Evolutionary conservation across 2,888 invertebrate species (phyloP), one percentile per base, ranked within the genome.

Genomic region (Cenopis cana): DNA sequence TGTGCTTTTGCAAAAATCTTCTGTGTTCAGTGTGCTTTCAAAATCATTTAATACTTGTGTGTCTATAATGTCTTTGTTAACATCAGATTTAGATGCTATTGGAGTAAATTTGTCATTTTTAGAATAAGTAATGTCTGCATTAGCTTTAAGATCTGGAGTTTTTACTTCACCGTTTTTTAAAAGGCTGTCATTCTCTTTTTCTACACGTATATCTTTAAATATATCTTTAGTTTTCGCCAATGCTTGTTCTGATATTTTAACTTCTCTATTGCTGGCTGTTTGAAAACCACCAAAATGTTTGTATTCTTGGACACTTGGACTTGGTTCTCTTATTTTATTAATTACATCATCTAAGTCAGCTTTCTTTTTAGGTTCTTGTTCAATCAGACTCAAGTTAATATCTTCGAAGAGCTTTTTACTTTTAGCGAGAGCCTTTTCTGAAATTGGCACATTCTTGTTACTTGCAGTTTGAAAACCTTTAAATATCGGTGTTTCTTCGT

Each of bases 11-110:
- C 73, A 72, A 72, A 93, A 89, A 77, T 92, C 89, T 79, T 90
- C 88, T 6, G 90, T 89, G 49, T 87, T 79, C 55, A 93, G 75
- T 14, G 83, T 81, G 17, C 88, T 80, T 69, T 90, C 85, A 70
- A 93, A 94, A 72, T 93, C 85, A 57, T 88, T 83, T 12, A 90
- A 74, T 0, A 89, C 75, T 87, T 90, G 87, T 9, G 92, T 91
- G 71, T 92, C 81, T 66, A 91, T 52, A 24, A 73, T 29, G 18
- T 70, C 69, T 61, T 72, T 70, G 36, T 36, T 29, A 41, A 59
- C 61, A 60, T 52, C 50, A 2, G 36, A 38, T 38, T 69, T 46
- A 14, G 14, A 41, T 0, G 6, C 60, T 36, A 55, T 64, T 11
- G 54, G 54, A n/a, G 0, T 14, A 18, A 57, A 2, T 57, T 52